Evolutionary conservation across 2,797 vertebrate genomes (phyloP).

Genomic region (Mormyrops boulengeri): DNA sequence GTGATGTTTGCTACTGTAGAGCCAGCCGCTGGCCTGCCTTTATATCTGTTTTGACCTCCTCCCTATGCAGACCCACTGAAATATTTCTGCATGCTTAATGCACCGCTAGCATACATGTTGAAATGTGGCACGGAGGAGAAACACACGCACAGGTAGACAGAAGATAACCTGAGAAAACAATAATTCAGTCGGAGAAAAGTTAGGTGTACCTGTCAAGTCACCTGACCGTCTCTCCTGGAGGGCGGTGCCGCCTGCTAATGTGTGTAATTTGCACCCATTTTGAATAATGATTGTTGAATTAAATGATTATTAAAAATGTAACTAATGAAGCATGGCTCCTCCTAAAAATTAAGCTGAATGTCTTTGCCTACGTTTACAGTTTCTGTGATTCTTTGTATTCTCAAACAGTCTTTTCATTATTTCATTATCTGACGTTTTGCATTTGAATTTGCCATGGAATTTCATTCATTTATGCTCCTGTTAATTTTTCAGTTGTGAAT

Average conservation of each 20-base stretch:
- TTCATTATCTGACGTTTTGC: neutral
- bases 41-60: neutral
- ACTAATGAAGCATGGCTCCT: neutral
- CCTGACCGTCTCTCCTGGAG: neutral
- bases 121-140: neutral
- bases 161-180: neutral
- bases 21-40: neutral
- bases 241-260: neutral
- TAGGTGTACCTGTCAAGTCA: neutral
- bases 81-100: neutral
- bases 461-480: neutral
- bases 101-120: neutral
- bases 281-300: neutral
- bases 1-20: neutral
- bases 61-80: neutral
- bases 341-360: neutral
- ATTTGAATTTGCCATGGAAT: neutral
- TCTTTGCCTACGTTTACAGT: neutral
- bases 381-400: neutral
- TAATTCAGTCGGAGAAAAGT: neutral
- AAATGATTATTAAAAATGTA: neutral
- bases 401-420: neutral
- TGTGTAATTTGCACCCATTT: neutral
- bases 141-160: neutral
- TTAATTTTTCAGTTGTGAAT: neutral